Conservation (phyloP, 1,140 invertebrate genomes). For the Trachymyrmex cornetzi region DNA sequence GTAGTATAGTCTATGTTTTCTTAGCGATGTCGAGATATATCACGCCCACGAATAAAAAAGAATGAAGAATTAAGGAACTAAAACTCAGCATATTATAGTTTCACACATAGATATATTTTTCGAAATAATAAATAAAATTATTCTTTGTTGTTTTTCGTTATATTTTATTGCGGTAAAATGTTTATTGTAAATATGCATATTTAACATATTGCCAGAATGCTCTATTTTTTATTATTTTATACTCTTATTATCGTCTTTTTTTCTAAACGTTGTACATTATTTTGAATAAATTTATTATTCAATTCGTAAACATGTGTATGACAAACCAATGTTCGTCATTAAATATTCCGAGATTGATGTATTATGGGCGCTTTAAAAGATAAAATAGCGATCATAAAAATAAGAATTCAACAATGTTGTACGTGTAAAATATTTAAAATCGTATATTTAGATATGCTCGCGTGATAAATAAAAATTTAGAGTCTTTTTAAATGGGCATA, state of each 20-base stretch:
- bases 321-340: background rate
- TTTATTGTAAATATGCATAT: background rate
- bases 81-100: background rate
- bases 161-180: background rate
- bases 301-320: background rate
- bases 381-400: slow-evolving; percentile 42
- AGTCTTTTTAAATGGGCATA: background rate
- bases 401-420: slow-evolving; percentile 11
- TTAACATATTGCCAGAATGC: no score
- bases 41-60: slow-evolving; percentile 13
- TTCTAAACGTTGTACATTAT: background rate
- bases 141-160: background rate
- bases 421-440: slow-evolving; percentile 24
- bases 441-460: slow-evolving; percentile 25
- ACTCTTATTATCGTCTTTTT: background rate
- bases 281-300: background rate
- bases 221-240: background rate
- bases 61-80: slow-evolving; percentile 21
- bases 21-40: slow-evolving; percentile 47
- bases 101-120: background rate
- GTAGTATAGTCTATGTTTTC: slow-evolving; percentile 32
- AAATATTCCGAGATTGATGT: background rate
- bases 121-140: background rate
- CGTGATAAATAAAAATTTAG: slow-evolving; percentile 54
- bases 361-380: slow-evolving; percentile 20